Evolutionary conservation across 1,140 invertebrate species (phyloP), one percentile per base, ranked within the genome.

Genomic region (Colletes latitarsis): DNA sequence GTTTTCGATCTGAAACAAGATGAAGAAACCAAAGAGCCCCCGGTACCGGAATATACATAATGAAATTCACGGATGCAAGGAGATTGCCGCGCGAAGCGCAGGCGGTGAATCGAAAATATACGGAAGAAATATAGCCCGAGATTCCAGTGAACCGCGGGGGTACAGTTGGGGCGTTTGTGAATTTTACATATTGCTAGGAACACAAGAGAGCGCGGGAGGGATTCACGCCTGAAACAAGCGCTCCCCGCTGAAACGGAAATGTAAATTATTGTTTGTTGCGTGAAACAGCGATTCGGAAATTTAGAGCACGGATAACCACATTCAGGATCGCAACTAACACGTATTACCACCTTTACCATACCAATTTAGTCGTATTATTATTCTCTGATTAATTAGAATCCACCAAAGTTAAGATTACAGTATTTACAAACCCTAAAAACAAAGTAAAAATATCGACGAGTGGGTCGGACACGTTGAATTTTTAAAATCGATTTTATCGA

Each of bases 51-150:
- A 73, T 79, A 73, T 79, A 43, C 76, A 79, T 79, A 73, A 79
- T 79, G 77, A 79, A 79, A 79, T 79, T 79, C 77, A 79, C 58
- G 39, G 60, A 53, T 15, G 68, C 15, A 41, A 63, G 77, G 19
- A 55, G 77, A 73, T 79, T 57, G 69, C 64, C 41, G 76, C 67
- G 76, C 14, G 76, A 77, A 77, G 66, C 67, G 46, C 67, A 57
- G 66, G 19, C 69, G 69, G 58, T n/a, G 77, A 64, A 79, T 79
- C 77, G 77, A 66, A 79, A 79, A 79, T 79, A 79, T 64, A 60
- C 69, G 77, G 77, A 78, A 79, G 77, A 79, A 79, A 79, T 79
- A 79, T 73, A 73, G 49, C 70, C n/a, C 39, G 39, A 69, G 70
- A 79, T 73, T 69, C 62, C 52, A 58, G 67, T 43, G 68, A 55